Conservation (phyloP, 2,888 invertebrate genomes). For the Rugalucina vietnamica region DNA sequence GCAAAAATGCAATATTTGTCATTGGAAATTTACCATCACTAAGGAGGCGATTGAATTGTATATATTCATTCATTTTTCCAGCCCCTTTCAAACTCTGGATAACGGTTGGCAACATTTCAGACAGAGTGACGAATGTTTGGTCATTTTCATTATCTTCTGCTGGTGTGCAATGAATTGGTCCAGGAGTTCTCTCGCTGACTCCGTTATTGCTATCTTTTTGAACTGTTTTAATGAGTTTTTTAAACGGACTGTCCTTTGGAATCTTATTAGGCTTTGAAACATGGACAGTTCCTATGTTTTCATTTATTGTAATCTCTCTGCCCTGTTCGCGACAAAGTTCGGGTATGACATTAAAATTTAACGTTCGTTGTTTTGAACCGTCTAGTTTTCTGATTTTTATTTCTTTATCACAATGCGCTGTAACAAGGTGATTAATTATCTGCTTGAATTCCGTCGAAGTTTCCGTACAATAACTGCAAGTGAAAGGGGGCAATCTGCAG, state of each 20-base stretch:
- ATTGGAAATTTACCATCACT: constrained; percentile 31
- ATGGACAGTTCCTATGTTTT: neutral
- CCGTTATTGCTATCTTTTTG: neutral
- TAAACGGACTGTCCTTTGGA: constrained; percentile 23
- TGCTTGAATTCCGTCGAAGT: neutral
- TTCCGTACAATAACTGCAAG: neutral
- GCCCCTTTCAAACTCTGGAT: neutral
- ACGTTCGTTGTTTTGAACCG: neutral
- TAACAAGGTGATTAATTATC: neutral
- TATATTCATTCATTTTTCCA: constrained; percentile 24
- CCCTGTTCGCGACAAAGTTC: constrained; percentile 11
- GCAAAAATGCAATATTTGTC: constrained; percentile 45
- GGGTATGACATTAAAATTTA: neutral
- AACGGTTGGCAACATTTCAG: constrained; percentile 10
- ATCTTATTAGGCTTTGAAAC: neutral
- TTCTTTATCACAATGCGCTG: neutral
- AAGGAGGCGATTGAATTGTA: constrained; percentile 14
- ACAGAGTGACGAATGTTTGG: neutral
- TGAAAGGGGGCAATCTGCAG: neutral
- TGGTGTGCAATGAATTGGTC: too few species aligned
- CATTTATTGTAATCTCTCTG: neutral
- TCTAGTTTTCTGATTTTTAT: neutral
- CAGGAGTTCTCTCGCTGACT: neutral
- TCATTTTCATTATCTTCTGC: neutral
- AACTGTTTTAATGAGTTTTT: constrained; percentile 11